Conservation (phyloP, 64 coral and sea anemone species). For the Porites australiensis region DNA sequence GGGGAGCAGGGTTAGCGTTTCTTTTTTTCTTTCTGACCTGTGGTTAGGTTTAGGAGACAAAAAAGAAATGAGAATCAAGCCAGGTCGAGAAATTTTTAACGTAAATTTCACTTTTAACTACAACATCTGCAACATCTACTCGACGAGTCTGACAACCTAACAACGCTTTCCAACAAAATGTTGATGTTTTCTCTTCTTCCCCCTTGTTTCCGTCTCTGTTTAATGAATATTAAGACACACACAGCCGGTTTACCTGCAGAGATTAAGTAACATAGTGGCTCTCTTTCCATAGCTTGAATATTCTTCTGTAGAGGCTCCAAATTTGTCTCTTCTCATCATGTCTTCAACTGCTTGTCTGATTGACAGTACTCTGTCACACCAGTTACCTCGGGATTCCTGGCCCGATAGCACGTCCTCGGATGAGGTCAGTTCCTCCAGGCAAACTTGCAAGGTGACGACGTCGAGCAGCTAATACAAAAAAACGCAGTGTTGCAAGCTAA, state of each 20-base stretch:
- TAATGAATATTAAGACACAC: too few relatives aligned
- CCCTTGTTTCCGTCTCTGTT: too few relatives aligned
- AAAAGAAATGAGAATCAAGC: too few relatives aligned
- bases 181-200: too few relatives aligned
- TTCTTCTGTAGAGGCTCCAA: neutral
- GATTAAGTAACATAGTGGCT: neutral
- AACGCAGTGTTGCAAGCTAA: neutral
- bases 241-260: slow-evolving; percentile 42
- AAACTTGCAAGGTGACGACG: slow-evolving; percentile 51
- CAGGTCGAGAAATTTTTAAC: too few relatives aligned
- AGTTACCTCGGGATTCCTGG: slow-evolving; percentile 15
- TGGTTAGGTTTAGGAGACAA: too few relatives aligned
- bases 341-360: slow-evolving; percentile 64
- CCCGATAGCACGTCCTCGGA: slow-evolving; percentile 2
- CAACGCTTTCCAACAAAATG: too few relatives aligned
- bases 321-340: slow-evolving; percentile 59
- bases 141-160: too few relatives aligned
- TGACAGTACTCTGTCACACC: slow-evolving; percentile 67
- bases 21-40: too few relatives aligned
- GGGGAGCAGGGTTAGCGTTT: too few relatives aligned
- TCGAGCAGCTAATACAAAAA: slow-evolving; percentile 46
- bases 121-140: too few relatives aligned
- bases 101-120: too few relatives aligned
- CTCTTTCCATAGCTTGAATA: slow-evolving; percentile 40
- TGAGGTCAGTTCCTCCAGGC: slow-evolving; percentile 36